phyloP scores from a whole-genome alignment of 2,888 invertebrate species.

The Hemistola chrysoprasaria region DNA sequence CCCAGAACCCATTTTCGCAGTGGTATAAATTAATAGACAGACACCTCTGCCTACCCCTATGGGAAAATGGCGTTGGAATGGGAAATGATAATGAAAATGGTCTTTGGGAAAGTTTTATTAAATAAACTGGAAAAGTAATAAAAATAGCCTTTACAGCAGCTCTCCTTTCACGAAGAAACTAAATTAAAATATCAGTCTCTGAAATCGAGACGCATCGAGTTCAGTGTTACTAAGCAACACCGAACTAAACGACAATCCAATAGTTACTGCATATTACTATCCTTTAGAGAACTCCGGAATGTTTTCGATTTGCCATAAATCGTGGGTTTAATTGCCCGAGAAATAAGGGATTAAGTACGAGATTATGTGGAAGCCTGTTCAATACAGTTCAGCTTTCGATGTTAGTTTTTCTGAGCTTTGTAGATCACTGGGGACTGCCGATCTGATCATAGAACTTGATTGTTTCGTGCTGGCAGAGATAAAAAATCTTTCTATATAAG shows the following conservation, averaged over 20 bases:
- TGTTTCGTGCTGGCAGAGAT: neutral
- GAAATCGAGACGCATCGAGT: conserved; percentile 11
- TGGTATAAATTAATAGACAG: too few relatives aligned
- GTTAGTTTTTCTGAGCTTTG: conserved; percentile 10
- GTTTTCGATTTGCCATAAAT: conserved; percentile 77
- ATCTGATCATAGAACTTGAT: neutral
- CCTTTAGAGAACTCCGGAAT: conserved; percentile 26
- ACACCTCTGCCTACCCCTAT: too few relatives aligned
- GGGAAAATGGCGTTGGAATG: too few relatives aligned
- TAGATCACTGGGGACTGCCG: conserved; percentile 8
- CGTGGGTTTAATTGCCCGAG: conserved; percentile 74
- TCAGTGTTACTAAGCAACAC: conserved; percentile 17
- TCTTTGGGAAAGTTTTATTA: too few relatives aligned
- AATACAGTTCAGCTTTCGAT: conserved; percentile 18
- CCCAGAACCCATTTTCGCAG: too few relatives aligned
- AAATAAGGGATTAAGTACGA: conserved; percentile 75
- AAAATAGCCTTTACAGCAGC: too few relatives aligned
- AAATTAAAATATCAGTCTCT: conserved; percentile 9
- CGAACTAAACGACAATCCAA: conserved; percentile 42
- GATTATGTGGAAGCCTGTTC: conserved; percentile 38
- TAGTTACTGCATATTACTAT: conserved; percentile 51
- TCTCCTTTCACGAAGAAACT: neutral
- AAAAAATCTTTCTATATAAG: too few relatives aligned
- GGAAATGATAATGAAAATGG: too few relatives aligned
- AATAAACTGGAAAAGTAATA: too few relatives aligned